These are phyloP conservation scores for Oeneis ivallda DNA, from an alignment of 2,888 invertebrate genomes.

Conservation along the genomic window DNA sequence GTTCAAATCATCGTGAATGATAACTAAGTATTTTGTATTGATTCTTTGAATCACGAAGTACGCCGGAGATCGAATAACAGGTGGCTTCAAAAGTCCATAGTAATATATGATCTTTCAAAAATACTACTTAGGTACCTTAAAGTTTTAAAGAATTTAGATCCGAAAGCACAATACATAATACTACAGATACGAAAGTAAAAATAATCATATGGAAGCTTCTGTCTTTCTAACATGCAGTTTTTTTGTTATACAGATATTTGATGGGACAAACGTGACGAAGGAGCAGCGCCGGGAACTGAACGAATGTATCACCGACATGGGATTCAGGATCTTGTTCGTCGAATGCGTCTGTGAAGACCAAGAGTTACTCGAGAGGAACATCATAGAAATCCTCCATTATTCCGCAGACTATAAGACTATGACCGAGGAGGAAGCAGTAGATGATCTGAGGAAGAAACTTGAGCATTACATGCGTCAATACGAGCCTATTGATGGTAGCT, in stretches of 20 bases:
- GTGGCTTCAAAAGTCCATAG: no score
- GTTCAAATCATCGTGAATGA: no score
- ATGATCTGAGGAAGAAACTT: slow-evolving; percentile 90
- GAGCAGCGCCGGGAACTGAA: slow-evolving; percentile 89
- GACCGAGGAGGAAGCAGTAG: slow-evolving; percentile 88
- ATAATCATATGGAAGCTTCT: no score
- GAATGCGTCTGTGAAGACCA: slow-evolving; percentile 94
- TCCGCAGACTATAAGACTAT: slow-evolving; percentile 93
- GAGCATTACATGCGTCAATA: slow-evolving; percentile 92
- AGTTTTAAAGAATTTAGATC: no score
- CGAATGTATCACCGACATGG: slow-evolving; percentile 86
- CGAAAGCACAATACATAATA: no score
- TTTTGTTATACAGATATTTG: slow-evolving; percentile 88
- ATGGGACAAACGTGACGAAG: slow-evolving; percentile 94
- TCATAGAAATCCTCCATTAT: slow-evolving; percentile 89
- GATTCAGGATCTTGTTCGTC: slow-evolving; percentile 93
- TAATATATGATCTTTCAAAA: no score
- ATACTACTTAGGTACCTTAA: no score
- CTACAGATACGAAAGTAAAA: no score
- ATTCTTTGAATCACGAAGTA: no score
- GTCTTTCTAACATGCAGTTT: slow-evolving; percentile 15
- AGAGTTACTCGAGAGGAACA: slow-evolving; percentile 71
- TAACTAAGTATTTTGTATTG: no score
- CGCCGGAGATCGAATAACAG: no score
- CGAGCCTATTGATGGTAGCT: slow-evolving; percentile 86